Evolutionary conservation across 64 coral and sea anemone species (phyloP).

Genomic region (Astreopora myriophthalma): DNA sequence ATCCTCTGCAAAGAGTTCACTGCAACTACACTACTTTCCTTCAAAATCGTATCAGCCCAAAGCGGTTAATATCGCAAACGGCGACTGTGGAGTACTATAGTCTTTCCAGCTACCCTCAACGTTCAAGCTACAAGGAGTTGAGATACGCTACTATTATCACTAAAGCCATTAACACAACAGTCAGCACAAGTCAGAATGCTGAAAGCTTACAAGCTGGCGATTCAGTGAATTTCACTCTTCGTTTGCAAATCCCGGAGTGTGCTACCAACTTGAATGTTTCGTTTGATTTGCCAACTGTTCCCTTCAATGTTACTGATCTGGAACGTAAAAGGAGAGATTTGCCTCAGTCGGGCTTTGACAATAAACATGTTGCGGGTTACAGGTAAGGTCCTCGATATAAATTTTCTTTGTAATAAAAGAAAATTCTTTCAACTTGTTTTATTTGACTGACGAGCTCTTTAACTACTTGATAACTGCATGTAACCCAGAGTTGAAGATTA

Average conservation of each 20-base stretch:
- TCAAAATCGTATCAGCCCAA: slow-evolving; percentile 44
- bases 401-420: no score
- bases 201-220: slow-evolving; percentile 70
- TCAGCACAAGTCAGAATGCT: slow-evolving; percentile 30
- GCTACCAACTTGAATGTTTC: slow-evolving; percentile 49
- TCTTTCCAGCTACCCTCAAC: not conserved
- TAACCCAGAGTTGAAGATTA: no score
- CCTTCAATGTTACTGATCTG: slow-evolving; percentile 19
- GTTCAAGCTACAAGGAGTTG: slow-evolving; percentile 48
- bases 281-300: slow-evolving; percentile 50
- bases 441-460: no score
- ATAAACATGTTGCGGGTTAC: not conserved
- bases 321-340: slow-evolving; percentile 1
- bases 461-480: no score
- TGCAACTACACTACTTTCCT: slow-evolving; percentile 48
- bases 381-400: not conserved
- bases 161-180: slow-evolving; percentile 55
- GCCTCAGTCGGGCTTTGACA: not conserved
- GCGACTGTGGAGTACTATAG: slow-evolving; percentile 64
- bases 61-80: slow-evolving; percentile 50
- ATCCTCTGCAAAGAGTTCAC: not conserved
- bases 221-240: slow-evolving; percentile 62
- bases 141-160: slow-evolving; percentile 27
- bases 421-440: no score
- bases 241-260: slow-evolving; percentile 77